phyloP scores from a whole-genome alignment of 2,888 invertebrate species.

The Eilema caniola region DNA sequence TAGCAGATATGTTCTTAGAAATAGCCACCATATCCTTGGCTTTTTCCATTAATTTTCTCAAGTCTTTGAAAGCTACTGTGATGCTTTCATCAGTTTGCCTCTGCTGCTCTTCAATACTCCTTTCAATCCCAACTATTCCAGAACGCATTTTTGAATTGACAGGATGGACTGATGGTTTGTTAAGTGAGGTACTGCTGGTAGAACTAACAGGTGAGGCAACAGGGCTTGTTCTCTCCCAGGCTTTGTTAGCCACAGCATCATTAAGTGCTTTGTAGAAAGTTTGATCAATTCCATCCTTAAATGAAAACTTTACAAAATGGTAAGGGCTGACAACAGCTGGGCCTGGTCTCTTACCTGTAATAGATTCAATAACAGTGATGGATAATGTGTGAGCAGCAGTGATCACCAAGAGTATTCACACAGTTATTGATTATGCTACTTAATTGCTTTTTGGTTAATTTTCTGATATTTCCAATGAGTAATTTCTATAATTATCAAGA shows the following conservation, averaged over 20 bases:
- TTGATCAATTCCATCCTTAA: slow-evolving; percentile 92
- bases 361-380: neutral
- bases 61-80: slow-evolving; percentile 97
- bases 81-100: slow-evolving; percentile 97
- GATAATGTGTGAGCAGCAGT: neutral
- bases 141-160: slow-evolving; percentile 90
- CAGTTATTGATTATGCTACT: neutral
- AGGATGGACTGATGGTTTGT: slow-evolving; percentile 62
- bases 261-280: slow-evolving; percentile 88
- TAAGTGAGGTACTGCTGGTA: slow-evolving; percentile 55
- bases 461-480: no score
- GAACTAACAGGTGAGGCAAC: slow-evolving; percentile 54
- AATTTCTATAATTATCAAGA: no score
- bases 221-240: slow-evolving; percentile 87
- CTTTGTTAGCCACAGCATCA: slow-evolving; percentile 88
- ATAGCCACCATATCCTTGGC: slow-evolving; percentile 99
- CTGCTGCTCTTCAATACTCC: slow-evolving; percentile 95
- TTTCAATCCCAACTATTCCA: slow-evolving; percentile 98
- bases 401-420: neutral
- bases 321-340: slow-evolving; percentile 91
- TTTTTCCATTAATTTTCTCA: slow-evolving; percentile 97
- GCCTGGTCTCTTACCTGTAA: slow-evolving; percentile 89
- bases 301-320: slow-evolving; percentile 94
- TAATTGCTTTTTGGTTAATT: no score
- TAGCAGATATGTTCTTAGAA: slow-evolving; percentile 96